Percentiles rank a stretch among this genome's conserved stretches.
Evolutionary conservation across 2,113 vertebrate species (phyloP).

Genomic region (Silurus asotus): DNA sequence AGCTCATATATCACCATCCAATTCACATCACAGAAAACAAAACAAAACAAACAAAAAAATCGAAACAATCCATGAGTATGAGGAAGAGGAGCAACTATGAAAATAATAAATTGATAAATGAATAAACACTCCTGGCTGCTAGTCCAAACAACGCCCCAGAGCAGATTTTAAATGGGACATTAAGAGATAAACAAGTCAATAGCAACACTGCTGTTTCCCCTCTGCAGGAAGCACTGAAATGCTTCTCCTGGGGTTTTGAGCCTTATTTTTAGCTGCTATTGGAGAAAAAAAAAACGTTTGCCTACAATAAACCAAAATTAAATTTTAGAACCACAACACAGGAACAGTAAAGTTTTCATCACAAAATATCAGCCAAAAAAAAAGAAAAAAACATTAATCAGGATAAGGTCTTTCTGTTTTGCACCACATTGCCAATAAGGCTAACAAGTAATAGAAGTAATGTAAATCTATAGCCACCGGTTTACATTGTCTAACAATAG

Average conservation of each 20-base stretch:
- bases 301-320: neutral
- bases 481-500: neutral
- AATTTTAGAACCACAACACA: neutral
- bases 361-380: neutral
- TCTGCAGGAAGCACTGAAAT: neutral
- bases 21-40: neutral
- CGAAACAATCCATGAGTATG: neutral
- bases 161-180: constrained; percentile 29
- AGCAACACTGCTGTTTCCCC: constrained; percentile 1
- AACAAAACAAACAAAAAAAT: neutral
- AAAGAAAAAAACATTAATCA: no score
- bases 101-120: constrained; percentile 22
- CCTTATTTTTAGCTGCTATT: neutral
- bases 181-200: constrained; percentile 32
- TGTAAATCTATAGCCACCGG: neutral
- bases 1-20: neutral
- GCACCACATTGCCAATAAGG: neutral
- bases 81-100: neutral
- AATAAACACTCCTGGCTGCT: constrained; percentile 12
- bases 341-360: neutral
- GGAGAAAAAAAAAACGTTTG: neutral
- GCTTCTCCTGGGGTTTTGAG: constrained; percentile 2
- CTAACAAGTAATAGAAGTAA: neutral
- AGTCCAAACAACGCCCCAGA: constrained; percentile 6
- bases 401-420: neutral